Evolutionary conservation across 2,888 invertebrate species (phyloP).

Genomic region (Cerastis rubricosa): DNA sequence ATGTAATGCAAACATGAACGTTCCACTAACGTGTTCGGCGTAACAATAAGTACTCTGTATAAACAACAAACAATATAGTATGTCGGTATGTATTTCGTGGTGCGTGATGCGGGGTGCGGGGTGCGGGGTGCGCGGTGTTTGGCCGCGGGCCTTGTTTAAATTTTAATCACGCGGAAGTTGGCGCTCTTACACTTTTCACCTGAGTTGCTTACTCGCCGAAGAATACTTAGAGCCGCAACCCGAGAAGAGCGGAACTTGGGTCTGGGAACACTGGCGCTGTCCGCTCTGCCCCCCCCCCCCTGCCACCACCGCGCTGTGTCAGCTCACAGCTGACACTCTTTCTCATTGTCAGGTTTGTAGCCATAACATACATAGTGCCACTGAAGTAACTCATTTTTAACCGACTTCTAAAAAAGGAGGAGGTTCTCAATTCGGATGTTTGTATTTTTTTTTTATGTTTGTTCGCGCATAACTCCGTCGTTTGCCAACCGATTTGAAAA

Average conservation of each 20-base stretch:
- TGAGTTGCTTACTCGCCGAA: conserved; percentile 20
- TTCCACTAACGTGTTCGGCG: conserved; percentile 1
- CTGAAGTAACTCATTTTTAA: too few relatives aligned
- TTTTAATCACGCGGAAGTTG: conserved; percentile 49
- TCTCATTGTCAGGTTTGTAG: neutral
- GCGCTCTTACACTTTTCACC: conserved; percentile 34
- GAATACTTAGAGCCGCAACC: conserved; percentile 9
- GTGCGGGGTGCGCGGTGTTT: neutral
- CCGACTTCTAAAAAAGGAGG: too few relatives aligned
- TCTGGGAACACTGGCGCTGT: neutral
- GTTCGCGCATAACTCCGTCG: too few relatives aligned
- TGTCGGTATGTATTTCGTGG: conserved; percentile 12
- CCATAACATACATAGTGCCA: too few relatives aligned
- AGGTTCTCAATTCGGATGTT: too few relatives aligned
- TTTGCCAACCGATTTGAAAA: too few relatives aligned
- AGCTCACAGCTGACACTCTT: neutral
- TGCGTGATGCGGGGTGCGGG: neutral
- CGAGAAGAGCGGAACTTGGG: too few relatives aligned
- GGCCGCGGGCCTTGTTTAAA: conserved; percentile 34
- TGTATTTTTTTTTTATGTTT: too few relatives aligned
- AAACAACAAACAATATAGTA: conserved; percentile 19
- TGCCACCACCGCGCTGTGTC: neutral
- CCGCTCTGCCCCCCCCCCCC: neutral
- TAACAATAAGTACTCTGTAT: conserved; percentile 18
- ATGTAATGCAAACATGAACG: conserved; percentile 30